Conservation (phyloP, 2,888 invertebrate species). For the Phengaris arion region DNA sequence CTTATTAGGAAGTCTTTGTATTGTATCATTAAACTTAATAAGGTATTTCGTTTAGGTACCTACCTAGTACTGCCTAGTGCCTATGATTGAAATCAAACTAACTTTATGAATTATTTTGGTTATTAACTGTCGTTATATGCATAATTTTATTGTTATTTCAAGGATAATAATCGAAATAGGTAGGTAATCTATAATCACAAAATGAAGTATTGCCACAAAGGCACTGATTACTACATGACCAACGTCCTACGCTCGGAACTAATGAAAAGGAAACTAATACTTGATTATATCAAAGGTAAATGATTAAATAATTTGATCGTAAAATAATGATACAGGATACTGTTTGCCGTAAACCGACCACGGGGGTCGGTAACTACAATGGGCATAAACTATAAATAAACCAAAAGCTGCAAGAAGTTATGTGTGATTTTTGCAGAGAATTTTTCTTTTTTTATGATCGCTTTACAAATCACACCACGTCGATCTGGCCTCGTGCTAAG, state of each 20-base stretch:
- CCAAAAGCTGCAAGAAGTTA: not conserved
- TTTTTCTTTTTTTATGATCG: too few species aligned
- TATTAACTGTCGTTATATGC: not conserved
- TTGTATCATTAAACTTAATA: too few species aligned
- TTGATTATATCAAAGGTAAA: conserved; percentile 20
- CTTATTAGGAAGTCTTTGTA: too few species aligned
- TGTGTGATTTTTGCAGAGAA: too few species aligned
- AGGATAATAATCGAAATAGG: conserved; percentile 1
- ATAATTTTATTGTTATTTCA: conserved; percentile 13
- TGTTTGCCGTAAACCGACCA: not conserved
- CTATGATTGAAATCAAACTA: too few species aligned
- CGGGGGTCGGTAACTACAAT: not conserved
- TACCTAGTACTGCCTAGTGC: too few species aligned
- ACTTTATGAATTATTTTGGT: not conserved
- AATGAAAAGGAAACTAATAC: conserved; percentile 27
- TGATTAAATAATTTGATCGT: conserved; percentile 23
- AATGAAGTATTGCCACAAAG: conserved; percentile 24
- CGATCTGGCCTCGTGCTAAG: too few species aligned
- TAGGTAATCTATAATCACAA: conserved; percentile 22
- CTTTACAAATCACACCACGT: too few species aligned
- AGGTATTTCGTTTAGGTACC: too few species aligned
- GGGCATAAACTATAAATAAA: conserved; percentile 1
- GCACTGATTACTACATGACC: conserved; percentile 25
- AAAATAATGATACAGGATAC: conserved; percentile 1
- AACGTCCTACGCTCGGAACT: conserved; percentile 12